Percentiles rank a stretch among this genome's conserved stretches.
These are phyloP conservation scores for Diloba caeruleocephala DNA, from an alignment of 2,888 invertebrate genomes.

Conservation along the genomic window DNA sequence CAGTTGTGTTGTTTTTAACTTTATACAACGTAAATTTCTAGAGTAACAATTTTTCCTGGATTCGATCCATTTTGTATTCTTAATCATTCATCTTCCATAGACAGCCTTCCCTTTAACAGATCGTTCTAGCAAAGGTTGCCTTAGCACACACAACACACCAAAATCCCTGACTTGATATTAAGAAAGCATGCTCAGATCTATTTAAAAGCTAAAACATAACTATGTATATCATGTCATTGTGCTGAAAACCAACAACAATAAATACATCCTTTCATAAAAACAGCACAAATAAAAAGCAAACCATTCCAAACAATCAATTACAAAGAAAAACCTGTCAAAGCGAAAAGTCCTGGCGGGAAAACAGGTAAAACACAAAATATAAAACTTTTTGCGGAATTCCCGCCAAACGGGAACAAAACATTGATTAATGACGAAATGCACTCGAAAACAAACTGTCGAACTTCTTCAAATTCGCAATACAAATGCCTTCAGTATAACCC, in stretches of 20 bases:
- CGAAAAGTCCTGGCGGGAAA: constrained; percentile 70
- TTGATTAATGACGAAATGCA: constrained; percentile 89
- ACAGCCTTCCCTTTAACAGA: no score
- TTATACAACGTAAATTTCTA: no score
- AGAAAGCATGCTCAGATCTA: no score
- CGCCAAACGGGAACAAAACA: constrained; percentile 81
- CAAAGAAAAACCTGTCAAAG: constrained; percentile 80
- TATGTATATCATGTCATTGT: no score
- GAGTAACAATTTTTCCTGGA: no score
- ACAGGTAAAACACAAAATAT: constrained; percentile 85
- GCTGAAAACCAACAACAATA: constrained; percentile 17
- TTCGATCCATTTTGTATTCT: no score
- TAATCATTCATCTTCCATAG: no score
- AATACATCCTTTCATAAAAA: constrained; percentile 49
- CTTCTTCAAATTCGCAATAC: constrained; percentile 88
- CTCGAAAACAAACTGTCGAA: constrained; percentile 89
- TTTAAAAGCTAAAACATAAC: no score
- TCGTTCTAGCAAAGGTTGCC: no score
- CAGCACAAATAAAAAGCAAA: constrained; percentile 41
- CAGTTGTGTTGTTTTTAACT: no score
- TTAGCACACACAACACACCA: no score
- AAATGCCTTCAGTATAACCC: constrained; percentile 85
- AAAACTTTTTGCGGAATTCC: constrained; percentile 66
- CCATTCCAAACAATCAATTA: constrained; percentile 82
- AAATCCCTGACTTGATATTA: no score